phyloP scores from a whole-genome alignment of 1,140 invertebrate genomes.

The Drosophila oshimai region DNA sequence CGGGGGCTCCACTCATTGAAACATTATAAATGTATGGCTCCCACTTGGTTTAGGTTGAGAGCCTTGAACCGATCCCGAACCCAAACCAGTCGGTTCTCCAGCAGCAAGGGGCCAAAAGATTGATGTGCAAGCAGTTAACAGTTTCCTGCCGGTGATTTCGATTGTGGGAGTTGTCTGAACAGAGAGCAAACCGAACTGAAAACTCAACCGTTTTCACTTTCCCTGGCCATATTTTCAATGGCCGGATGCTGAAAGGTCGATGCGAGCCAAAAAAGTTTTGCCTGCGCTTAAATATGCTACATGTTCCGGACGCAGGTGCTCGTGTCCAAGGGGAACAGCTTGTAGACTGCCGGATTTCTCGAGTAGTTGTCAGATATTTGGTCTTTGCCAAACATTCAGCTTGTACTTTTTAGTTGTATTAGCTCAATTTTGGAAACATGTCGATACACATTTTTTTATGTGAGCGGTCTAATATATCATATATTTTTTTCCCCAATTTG shows the following conservation, averaged over 20 bases:
- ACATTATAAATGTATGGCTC: conserved; percentile 74
- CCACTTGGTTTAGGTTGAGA: conserved; percentile 60
- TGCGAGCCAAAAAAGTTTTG: conserved; percentile 48
- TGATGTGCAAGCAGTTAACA: conserved; percentile 76
- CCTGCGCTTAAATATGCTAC: conserved; percentile 60
- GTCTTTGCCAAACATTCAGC: no score
- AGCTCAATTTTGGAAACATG: no score
- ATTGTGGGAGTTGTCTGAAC: conserved; percentile 40
- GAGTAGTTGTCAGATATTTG: background rate
- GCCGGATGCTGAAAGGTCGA: conserved; percentile 15
- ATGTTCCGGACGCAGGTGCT: conserved; percentile 61
- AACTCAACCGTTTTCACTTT: conserved; percentile 23
- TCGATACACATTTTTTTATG: no score
- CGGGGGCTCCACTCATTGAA: conserved; percentile 34
- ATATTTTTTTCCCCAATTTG: no score
- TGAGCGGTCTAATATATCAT: no score
- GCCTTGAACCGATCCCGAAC: conserved; percentile 32
- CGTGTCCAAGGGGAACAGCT: conserved; percentile 12
- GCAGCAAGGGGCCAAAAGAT: conserved; percentile 37
- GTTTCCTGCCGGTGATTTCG: conserved; percentile 61
- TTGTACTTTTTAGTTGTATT: no score
- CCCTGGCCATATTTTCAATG: conserved; percentile 12
- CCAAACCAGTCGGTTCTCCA: conserved; percentile 19
- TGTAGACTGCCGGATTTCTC: conserved; percentile 4
- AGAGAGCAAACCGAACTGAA: conserved; percentile 35